Conservation (phyloP, 1,140 invertebrate genomes). For the Lepidurus couesii region DNA sequence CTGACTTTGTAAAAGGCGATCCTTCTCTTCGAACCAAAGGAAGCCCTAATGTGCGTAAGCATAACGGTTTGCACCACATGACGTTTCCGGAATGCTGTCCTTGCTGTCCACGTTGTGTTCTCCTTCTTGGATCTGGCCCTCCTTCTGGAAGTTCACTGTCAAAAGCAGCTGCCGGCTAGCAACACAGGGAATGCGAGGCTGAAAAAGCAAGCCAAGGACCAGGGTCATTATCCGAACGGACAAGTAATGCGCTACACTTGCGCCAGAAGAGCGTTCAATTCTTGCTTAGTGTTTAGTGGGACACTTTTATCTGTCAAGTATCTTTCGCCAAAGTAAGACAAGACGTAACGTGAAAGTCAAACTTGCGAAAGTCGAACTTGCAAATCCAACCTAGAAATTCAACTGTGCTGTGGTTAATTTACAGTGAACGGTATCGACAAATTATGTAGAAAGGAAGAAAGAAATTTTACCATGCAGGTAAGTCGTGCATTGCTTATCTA, state of each 20-base stretch:
- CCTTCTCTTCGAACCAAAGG: background rate
- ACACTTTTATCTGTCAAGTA: too few species aligned
- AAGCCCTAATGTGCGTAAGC: background rate
- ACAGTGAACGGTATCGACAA: background rate
- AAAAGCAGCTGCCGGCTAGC: background rate
- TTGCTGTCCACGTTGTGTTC: background rate
- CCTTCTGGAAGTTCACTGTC: background rate
- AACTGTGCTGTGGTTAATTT: too few species aligned
- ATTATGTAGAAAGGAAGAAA: background rate
- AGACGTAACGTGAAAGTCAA: background rate
- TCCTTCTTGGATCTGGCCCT: background rate
- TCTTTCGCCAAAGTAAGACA: background rate
- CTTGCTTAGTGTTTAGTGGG: too few species aligned
- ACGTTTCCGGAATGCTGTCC: constrained; percentile 6
- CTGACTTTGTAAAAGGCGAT: background rate
- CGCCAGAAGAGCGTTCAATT: background rate
- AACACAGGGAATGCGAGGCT: background rate
- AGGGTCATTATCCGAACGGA: constrained; percentile 17
- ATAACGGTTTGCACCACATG: background rate
- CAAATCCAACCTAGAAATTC: background rate
- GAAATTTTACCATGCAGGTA: background rate
- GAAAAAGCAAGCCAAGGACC: background rate
- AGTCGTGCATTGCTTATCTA: background rate
- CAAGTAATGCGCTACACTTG: constrained; percentile 2
- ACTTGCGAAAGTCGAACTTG: background rate